Base-by-base conservation (phyloP, 1,140 invertebrate genomes). In the Cotesia vestalis region DNA sequence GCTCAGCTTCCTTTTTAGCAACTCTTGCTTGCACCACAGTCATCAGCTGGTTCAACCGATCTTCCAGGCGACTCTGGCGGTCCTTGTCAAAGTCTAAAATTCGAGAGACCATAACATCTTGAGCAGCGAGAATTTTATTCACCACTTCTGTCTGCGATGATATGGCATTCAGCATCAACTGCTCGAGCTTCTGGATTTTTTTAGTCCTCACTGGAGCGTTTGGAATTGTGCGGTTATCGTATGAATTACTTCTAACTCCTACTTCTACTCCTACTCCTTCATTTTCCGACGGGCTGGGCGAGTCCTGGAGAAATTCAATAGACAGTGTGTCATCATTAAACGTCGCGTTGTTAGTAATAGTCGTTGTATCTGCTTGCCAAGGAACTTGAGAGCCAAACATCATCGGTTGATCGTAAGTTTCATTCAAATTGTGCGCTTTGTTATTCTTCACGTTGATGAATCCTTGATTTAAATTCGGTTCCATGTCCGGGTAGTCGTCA, bases 111-210 rank as follows among this genome's bases (percentile, higher is more conserved):
- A 87, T 86, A 0, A 85, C 81, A 59, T 80, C 86, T 76, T 87
- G 86, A 1, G 83, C 85, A 11, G 80, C 75, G n/a, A 87, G 36
- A 77, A 87, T 85, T 79, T 86, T 87, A 77, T 86, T 86, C 1
- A 87, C 84, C 6, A 86, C 85, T 76, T 87, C 86, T 66, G 79
- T 86, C 66, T 87, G 86, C 17, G 85, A 86, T 76, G 80, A 86
- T 35, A 87, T 86, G 1, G 86, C 86, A 73, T 73, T 84, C 9
- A 86, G 38, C 72, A 87, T 80, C 6, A 87, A 71, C 17, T 84
- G 82, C 66, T 87, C 86, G 11, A 87, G 36, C 66, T 87, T 87
- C 17, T 86, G 83, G 4, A 78, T 81, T 64, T 85, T 87, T 64
- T 87, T 87, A 40, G 84, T 85, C 17, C 86, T 79, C 8, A 85